A percentile compares a stretch with the other conserved stretches of the same genome.
Evolutionary conservation across 2,888 invertebrate genomes (phyloP).

Genomic region (Octonoba sinensis): DNA sequence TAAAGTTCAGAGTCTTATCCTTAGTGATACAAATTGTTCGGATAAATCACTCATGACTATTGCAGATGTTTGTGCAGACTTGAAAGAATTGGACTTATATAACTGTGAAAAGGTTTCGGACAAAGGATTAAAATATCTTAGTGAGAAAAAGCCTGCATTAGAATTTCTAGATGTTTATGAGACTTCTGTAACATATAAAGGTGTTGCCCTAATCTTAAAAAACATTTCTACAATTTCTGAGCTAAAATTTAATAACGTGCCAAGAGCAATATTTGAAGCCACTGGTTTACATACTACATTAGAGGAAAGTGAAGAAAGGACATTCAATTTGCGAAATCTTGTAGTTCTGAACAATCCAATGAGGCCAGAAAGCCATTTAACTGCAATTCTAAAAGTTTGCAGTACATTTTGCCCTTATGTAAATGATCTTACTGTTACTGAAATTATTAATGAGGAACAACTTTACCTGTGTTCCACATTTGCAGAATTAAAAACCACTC

Average conservation of each 20-base stretch:
- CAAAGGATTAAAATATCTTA: slow-evolving; percentile 23
- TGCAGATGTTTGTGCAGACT: slow-evolving; percentile 30
- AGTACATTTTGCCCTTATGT: slow-evolving; percentile 27
- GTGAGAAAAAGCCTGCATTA: slow-evolving; percentile 19
- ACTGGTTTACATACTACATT: slow-evolving; percentile 39
- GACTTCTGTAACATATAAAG: slow-evolving; percentile 39
- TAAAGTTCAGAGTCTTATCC: slow-evolving; percentile 30
- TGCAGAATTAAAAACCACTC: slow-evolving; percentile 8
- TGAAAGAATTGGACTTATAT: slow-evolving; percentile 38
- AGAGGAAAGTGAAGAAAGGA: not conserved
- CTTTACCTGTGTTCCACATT: slow-evolving; percentile 32
- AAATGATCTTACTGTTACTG: slow-evolving; percentile 38
- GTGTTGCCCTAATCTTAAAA: slow-evolving; percentile 35
- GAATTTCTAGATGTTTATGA: slow-evolving; percentile 41
- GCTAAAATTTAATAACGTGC: slow-evolving; percentile 37
- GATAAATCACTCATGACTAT: slow-evolving; percentile 31
- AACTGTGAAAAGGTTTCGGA: slow-evolving; percentile 40
- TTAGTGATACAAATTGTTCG: slow-evolving; percentile 33
- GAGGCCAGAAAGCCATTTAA: slow-evolving; percentile 51
- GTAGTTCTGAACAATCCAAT: slow-evolving; percentile 40
- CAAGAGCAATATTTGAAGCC: slow-evolving; percentile 58
- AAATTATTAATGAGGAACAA: slow-evolving; percentile 43
- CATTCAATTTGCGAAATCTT: slow-evolving; percentile 47
- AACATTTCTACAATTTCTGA: slow-evolving; percentile 31
- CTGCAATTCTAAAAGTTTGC: slow-evolving; percentile 39